A percentile compares a stretch with the other conserved stretches of the same genome.
These are phyloP conservation scores for Dusona sp. DNA, from an alignment of 2,888 invertebrate species.

Conservation along the genomic window DNA sequence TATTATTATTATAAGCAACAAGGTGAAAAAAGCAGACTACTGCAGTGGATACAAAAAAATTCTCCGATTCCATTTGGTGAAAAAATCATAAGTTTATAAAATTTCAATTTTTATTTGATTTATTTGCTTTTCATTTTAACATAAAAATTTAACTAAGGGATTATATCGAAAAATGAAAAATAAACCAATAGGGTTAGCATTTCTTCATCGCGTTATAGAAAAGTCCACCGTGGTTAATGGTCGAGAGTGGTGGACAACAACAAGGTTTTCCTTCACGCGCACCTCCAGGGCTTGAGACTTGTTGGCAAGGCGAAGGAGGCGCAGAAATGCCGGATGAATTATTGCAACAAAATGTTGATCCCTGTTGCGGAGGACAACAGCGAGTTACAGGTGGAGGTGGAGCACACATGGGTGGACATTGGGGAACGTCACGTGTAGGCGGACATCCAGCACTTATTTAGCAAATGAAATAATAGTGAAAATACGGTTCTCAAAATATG, in stretches of 20 bases:
- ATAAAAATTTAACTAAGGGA: neutral
- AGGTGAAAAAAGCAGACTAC: neutral
- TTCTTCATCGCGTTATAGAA: slow-evolving; percentile 69
- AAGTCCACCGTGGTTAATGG: slow-evolving; percentile 72
- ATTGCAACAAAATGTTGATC: slow-evolving; percentile 20
- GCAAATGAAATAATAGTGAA: neutral
- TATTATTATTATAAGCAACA: neutral
- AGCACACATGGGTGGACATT: slow-evolving; percentile 71
- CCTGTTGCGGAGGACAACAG: slow-evolving; percentile 50
- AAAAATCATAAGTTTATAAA: neutral
- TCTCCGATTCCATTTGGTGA: neutral
- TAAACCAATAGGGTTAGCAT: slow-evolving; percentile 33
- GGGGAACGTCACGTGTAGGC: slow-evolving; percentile 54
- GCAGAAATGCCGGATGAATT: neutral
- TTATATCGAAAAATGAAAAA: neutral
- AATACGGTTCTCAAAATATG: neutral
- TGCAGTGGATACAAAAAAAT: neutral
- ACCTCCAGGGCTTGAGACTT: neutral
- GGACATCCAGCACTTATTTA: slow-evolving; percentile 69
- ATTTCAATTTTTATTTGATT: slow-evolving; percentile 5
- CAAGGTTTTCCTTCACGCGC: slow-evolving; percentile 27
- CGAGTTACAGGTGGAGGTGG: slow-evolving; percentile 58
- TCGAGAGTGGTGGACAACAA: slow-evolving; percentile 63
- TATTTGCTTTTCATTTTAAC: neutral
- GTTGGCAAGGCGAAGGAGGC: neutral